These are phyloP conservation scores for Campaea margaritaria DNA, from an alignment of 2,888 invertebrate genomes.

Conservation along the genomic window DNA sequence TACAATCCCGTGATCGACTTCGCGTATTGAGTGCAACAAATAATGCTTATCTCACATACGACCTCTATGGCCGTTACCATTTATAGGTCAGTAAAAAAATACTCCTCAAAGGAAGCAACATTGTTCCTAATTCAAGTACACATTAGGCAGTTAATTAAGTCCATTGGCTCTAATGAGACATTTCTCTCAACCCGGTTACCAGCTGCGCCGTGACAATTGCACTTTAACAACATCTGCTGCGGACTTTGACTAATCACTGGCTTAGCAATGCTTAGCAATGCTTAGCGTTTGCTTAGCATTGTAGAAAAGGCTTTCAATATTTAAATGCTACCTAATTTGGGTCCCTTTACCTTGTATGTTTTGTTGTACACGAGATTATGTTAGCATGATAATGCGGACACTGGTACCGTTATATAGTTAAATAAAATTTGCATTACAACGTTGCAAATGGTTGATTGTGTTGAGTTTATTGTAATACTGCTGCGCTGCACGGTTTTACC, in stretches of 20 bases:
- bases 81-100: neutral
- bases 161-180: slow-evolving; percentile 62
- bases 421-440: slow-evolving; percentile 38
- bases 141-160: slow-evolving; percentile 55
- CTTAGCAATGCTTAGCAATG: slow-evolving; percentile 22
- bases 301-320: slow-evolving; percentile 42
- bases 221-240: slow-evolving; percentile 45
- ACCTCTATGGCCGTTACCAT: neutral
- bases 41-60: neutral
- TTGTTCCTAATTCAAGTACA: slow-evolving; percentile 29
- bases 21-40: neutral
- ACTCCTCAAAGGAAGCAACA: slow-evolving; percentile 1
- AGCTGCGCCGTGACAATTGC: slow-evolving; percentile 40
- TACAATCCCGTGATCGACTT: neutral
- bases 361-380: slow-evolving; percentile 24
- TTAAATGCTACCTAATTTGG: slow-evolving; percentile 33
- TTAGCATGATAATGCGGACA: slow-evolving; percentile 31
- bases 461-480: slow-evolving; percentile 11
- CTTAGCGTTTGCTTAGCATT: slow-evolving; percentile 32
- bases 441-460: slow-evolving; percentile 29
- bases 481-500: too few species aligned
- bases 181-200: slow-evolving; percentile 57
- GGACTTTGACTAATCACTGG: slow-evolving; percentile 54
- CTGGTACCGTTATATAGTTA: slow-evolving; percentile 32
- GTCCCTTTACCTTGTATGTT: slow-evolving; percentile 14